phyloP scores from a whole-genome alignment of 2,888 invertebrate species.

The Apodemia duryi region DNA sequence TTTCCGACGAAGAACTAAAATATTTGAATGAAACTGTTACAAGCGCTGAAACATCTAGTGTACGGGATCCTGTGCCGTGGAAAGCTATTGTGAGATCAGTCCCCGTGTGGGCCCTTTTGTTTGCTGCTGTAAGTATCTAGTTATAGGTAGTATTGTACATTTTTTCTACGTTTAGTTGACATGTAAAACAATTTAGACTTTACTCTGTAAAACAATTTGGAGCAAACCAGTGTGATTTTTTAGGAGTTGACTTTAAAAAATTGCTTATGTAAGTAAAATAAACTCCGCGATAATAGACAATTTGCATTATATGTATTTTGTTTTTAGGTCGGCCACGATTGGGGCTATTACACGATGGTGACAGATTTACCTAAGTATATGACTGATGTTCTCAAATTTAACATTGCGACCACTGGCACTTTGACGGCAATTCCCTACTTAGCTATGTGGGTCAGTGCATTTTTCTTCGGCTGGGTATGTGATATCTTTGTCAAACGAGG shows the following conservation, averaged over 20 bases:
- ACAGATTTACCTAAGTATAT: constrained; percentile 85
- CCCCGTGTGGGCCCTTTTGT: constrained; percentile 85
- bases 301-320: not conserved
- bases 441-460: constrained; percentile 84
- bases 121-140: constrained; percentile 79
- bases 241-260: no score
- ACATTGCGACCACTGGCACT: constrained; percentile 82
- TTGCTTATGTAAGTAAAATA: no score
- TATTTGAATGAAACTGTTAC: constrained; percentile 80
- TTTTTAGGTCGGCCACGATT: constrained; percentile 74
- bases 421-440: constrained; percentile 83
- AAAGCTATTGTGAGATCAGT: constrained; percentile 82
- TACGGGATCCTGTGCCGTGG: constrained; percentile 84
- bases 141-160: no score
- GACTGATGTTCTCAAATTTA: constrained; percentile 83
- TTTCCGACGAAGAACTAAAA: constrained; percentile 74
- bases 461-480: constrained; percentile 83
- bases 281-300: no score
- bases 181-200: no score
- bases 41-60: constrained; percentile 71
- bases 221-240: no score
- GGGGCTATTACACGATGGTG: constrained; percentile 86
- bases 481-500: constrained; percentile 82
- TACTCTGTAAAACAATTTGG: no score
- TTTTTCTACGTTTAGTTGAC: no score